These are phyloP conservation scores for Paratilapia polleni DNA, from an alignment of 2,113 vertebrate species.

Conservation along the genomic window DNA sequence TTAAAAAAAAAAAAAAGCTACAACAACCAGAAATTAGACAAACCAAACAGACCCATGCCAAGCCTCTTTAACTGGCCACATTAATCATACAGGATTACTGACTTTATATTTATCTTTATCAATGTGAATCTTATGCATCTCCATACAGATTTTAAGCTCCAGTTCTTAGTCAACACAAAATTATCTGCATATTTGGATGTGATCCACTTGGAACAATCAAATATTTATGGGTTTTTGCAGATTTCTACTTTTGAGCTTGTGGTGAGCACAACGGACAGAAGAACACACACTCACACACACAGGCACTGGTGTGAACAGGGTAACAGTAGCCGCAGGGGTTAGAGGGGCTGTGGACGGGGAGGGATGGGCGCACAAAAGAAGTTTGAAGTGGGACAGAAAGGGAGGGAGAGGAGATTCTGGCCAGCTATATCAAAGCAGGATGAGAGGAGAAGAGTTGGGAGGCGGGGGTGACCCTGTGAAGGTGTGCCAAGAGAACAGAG, in stretches of 20 bases:
- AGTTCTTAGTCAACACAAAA: neutral
- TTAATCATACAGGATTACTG: neutral
- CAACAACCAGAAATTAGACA: neutral
- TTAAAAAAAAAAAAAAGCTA: neutral
- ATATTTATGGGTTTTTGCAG: neutral
- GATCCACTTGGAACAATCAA: neutral
- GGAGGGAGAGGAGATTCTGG: slow-evolving; percentile 61
- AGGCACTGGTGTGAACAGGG: slow-evolving; percentile 44
- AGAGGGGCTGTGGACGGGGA: slow-evolving; percentile 36
- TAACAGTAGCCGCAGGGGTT: slow-evolving; percentile 58
- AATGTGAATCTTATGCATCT: neutral
- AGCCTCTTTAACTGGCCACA: neutral
- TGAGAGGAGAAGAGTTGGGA: slow-evolving; percentile 51
- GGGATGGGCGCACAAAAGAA: slow-evolving; percentile 65
- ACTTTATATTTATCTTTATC: neutral
- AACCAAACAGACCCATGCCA: neutral
- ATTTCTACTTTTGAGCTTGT: slow-evolving; percentile 25
- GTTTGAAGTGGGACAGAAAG: slow-evolving; percentile 68
- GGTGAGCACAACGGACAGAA: neutral
- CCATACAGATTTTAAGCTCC: neutral
- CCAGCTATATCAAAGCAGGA: slow-evolving; percentile 72
- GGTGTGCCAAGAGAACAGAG: slow-evolving; percentile 69
- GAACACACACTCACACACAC: neutral
- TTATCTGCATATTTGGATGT: neutral
- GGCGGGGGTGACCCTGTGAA: slow-evolving; percentile 66